phyloP scores from a whole-genome alignment of 2,888 invertebrate genomes.

The Drosophila prolongata region DNA sequence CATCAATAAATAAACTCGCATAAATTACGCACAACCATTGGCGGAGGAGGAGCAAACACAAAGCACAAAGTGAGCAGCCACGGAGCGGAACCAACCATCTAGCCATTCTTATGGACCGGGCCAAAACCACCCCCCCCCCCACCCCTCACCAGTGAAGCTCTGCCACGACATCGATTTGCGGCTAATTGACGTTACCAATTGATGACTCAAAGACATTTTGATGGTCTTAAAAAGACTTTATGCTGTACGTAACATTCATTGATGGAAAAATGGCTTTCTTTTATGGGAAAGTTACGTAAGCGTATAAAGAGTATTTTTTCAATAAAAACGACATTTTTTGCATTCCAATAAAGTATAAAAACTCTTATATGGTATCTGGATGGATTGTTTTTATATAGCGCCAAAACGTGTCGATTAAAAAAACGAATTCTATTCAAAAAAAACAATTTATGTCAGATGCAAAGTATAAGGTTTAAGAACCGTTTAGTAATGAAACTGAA shows the following conservation, averaged over 20 bases:
- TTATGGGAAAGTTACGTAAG: neutral
- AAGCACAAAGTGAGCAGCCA: conserved; percentile 36
- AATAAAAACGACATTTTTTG: too few relatives aligned
- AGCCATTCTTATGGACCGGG: conserved; percentile 1
- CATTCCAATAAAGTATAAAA: too few relatives aligned
- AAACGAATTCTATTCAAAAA: too few relatives aligned
- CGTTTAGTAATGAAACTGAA: too few relatives aligned
- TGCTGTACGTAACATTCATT: neutral
- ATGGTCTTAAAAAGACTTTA: neutral
- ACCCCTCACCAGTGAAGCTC: neutral
- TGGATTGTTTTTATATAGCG: too few relatives aligned
- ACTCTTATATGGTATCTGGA: too few relatives aligned
- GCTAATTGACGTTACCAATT: conserved; percentile 67
- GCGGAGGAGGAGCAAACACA: conserved; percentile 33
- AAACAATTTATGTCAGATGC: too few relatives aligned
- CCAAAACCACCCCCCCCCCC: neutral
- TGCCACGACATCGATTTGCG: conserved; percentile 54
- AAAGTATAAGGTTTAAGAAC: too few relatives aligned
- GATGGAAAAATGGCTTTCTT: neutral
- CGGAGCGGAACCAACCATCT: conserved; percentile 13
- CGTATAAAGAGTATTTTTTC: too few relatives aligned
- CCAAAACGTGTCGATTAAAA: too few relatives aligned
- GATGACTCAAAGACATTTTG: conserved; percentile 41
- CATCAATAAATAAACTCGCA: conserved; percentile 78
- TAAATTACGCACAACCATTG: conserved; percentile 74